Conservation (phyloP, 2,113 vertebrate species). For the Sinocyclocheilus anshuiensis region DNA sequence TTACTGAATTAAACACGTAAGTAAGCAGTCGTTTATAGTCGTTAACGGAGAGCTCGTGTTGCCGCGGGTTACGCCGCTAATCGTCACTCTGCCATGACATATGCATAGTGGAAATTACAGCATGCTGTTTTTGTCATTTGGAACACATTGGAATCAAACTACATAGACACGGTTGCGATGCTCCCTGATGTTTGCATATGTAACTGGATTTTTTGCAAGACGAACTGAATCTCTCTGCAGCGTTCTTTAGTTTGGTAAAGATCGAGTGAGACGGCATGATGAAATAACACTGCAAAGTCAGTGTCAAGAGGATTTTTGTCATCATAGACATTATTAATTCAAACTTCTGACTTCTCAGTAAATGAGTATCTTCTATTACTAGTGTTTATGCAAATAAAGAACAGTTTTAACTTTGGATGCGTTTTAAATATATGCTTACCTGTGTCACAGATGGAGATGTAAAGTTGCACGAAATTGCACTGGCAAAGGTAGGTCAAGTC, state of each 20-base stretch:
- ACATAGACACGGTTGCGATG: fast-evolving
- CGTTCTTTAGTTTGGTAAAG: not conserved
- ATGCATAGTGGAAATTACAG: slow-evolving; percentile 59
- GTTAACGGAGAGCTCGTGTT: not conserved
- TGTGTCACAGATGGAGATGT: slow-evolving; percentile 62
- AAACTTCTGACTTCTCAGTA: not conserved
- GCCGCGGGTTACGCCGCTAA: not conserved
- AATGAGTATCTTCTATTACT: not conserved
- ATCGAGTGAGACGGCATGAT: not conserved
- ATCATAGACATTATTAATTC: not conserved
- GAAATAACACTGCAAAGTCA: not conserved
- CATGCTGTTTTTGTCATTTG: slow-evolving; percentile 47
- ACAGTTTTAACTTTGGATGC: not conserved
- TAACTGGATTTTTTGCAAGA: not conserved
- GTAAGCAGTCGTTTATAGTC: not conserved
- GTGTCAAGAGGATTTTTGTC: not conserved
- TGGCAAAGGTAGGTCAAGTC: slow-evolving; percentile 64
- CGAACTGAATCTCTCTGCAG: not conserved
- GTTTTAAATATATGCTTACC: not conserved
- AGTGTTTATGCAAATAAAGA: not conserved
- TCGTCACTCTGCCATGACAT: not conserved
- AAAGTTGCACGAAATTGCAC: slow-evolving; percentile 51
- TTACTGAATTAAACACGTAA: not conserved
- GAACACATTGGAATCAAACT: not conserved
- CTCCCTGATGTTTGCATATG: not conserved